These are phyloP conservation scores for Caenorhabditis sp. DNA, from an alignment of 2,888 invertebrate species.

Conservation along the genomic window DNA sequence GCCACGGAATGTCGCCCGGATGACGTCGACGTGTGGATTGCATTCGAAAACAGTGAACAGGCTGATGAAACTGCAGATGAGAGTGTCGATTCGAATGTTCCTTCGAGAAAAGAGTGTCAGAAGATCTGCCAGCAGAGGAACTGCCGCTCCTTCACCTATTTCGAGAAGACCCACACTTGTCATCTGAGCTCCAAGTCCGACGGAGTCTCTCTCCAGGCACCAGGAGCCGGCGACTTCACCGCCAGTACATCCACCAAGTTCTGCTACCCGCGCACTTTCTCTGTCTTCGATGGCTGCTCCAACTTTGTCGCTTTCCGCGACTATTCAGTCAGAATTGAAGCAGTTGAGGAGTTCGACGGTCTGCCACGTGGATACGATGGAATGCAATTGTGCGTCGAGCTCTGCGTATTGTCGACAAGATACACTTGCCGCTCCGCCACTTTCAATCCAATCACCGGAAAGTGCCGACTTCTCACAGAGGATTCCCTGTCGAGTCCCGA, in stretches of 20 bases:
- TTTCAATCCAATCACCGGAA: conserved; percentile 74
- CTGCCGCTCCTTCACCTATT: conserved; percentile 71
- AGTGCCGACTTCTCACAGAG: conserved; percentile 75
- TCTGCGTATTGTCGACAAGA: conserved; percentile 78
- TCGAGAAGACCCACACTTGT: conserved; percentile 69
- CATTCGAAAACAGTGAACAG: conserved; percentile 72
- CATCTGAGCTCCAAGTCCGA: conserved; percentile 65
- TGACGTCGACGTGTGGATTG: conserved; percentile 70
- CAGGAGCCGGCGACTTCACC: conserved; percentile 66
- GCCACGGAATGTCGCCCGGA: conserved; percentile 66
- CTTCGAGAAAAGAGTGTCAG: conserved; percentile 67
- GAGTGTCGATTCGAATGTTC: conserved; percentile 51
- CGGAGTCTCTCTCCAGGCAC: conserved; percentile 66
- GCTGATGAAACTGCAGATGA: conserved; percentile 51
- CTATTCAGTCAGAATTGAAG: conserved; percentile 71
- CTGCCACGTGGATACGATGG: conserved; percentile 79
- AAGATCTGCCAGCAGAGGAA: conserved; percentile 65
- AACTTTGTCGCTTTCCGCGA: conserved; percentile 82
- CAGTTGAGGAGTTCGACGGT: conserved; percentile 81
- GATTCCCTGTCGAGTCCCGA: conserved; percentile 75
- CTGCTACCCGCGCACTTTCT: conserved; percentile 74
- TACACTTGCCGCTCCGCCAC: conserved; percentile 78
- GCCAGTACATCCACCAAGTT: conserved; percentile 71
- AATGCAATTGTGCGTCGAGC: conserved; percentile 80
- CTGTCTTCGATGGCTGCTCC: conserved; percentile 78